phyloP scores from a whole-genome alignment of 1,140 invertebrate genomes.

The Drosophila bocki region DNA sequence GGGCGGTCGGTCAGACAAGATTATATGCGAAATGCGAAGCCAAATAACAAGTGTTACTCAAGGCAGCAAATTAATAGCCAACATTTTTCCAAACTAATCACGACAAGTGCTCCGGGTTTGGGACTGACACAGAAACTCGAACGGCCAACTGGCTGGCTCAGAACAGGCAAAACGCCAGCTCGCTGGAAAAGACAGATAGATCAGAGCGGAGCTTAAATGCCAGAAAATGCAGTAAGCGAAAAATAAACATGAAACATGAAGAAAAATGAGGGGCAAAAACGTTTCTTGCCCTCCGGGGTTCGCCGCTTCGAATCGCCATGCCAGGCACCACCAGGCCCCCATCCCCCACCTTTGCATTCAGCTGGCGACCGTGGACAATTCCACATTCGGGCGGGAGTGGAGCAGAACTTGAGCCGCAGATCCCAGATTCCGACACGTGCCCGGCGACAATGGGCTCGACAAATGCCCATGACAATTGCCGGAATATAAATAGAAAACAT shows the following conservation, averaged over 20 bases:
- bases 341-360: neutral
- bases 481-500: slow-evolving; percentile 30
- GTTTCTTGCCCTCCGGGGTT: slow-evolving; percentile 44
- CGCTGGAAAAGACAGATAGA: slow-evolving; percentile 42
- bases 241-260: slow-evolving; percentile 57
- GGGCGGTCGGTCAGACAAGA: slow-evolving; percentile 64
- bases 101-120: slow-evolving; percentile 59
- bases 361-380: slow-evolving; percentile 21
- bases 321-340: neutral
- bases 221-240: slow-evolving; percentile 52
- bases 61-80: slow-evolving; percentile 70
- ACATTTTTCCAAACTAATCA: slow-evolving; percentile 70
- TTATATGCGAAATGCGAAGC: slow-evolving; percentile 58
- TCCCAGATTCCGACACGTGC: slow-evolving; percentile 49
- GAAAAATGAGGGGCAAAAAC: slow-evolving; percentile 48
- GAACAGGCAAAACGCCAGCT: slow-evolving; percentile 16
- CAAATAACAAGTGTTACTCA: slow-evolving; percentile 71
- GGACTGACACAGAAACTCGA: slow-evolving; percentile 50
- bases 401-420: slow-evolving; percentile 32
- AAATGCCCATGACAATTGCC: slow-evolving; percentile 37
- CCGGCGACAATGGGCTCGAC: slow-evolving; percentile 27
- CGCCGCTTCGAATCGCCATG: slow-evolving; percentile 15
- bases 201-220: slow-evolving; percentile 45
- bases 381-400: slow-evolving; percentile 35
- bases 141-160: slow-evolving; percentile 23